Evolutionary conservation across 2,888 invertebrate genomes (phyloP), one percentile per base, ranked within the genome.

Genomic region (Neoascia interrupta): DNA sequence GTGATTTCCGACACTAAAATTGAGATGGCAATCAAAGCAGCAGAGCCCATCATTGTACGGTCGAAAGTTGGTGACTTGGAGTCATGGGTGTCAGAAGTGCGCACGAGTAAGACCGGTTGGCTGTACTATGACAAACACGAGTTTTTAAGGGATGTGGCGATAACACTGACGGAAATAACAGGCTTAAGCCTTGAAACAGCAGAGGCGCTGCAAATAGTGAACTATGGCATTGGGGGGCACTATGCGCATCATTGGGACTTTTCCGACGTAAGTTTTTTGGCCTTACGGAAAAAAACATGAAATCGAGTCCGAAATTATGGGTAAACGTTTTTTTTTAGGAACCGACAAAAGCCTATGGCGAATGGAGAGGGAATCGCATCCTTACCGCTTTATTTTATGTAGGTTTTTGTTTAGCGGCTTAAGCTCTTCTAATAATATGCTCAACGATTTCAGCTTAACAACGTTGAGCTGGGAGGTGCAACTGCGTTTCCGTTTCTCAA

Each of bases 401-500:
- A 79, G 81, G n/a, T 3, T n/a, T 16, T 1, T 8, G 5, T 15
- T 15, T 5, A n/a, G 16, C 11, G 15, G 10, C 13, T 2, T 2
- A n/a, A n/a, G n/a, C 3, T 10, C 0, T 6, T n/a, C n/a, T 4
- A 5, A 8, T 5, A n/a, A 4, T 43, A 28, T 34, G 3, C 37
- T 37, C 10, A n/a, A 16, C 6, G 1, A 53, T 45, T 37, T 19
- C 36, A 84, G 84, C 75, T 84, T 3, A 83, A 81, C 39, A 68
- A 83, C 18, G 84, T 84, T 0, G 82, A 83, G 34, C 95, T 96
- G 86, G 98, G 98, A 1, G 98, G 98, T 13, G 97, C 96, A 3
- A 98, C 98, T 0, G 98, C 97, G 11, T 98, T 98, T 89, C 96
- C 97, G 0, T 92, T 93, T 82, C 90, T 97, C 13, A 94, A 94